phyloP scores from a whole-genome alignment of 2,113 vertebrate species.

The Galemys pyrenaicus region DNA sequence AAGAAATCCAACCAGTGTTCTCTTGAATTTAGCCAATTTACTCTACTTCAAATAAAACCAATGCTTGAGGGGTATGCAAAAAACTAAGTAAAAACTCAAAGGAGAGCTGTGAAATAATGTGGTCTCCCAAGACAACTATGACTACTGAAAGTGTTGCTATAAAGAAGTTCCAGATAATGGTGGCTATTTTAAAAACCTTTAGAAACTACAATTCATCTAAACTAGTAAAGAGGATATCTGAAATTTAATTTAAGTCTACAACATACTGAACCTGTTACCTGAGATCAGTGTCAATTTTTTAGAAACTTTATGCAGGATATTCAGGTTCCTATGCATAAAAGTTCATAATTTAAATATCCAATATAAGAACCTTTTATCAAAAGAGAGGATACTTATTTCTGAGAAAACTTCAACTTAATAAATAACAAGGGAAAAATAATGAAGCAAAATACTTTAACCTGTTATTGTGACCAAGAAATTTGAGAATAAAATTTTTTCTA shows the following conservation, averaged over 20 bases:
- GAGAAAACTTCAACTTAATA: neutral
- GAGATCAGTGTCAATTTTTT: neutral
- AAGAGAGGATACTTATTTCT: neutral
- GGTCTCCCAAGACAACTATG: neutral
- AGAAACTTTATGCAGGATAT: neutral
- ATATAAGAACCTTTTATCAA: neutral
- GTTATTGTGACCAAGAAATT: neutral
- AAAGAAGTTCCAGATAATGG: slow-evolving; percentile 17
- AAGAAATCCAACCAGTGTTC: slow-evolving; percentile 23
- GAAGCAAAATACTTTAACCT: neutral
- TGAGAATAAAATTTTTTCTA: neutral
- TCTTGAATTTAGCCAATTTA: neutral
- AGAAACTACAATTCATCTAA: slow-evolving; percentile 1
- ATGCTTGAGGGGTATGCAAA: neutral
- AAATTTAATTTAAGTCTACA: neutral
- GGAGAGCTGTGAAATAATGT: neutral
- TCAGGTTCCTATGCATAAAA: neutral
- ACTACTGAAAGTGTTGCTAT: neutral
- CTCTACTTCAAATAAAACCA: slow-evolving; percentile 45
- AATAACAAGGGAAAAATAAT: neutral
- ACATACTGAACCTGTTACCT: neutral
- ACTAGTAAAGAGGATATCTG: neutral
- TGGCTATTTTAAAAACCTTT: neutral
- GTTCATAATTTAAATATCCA: neutral
- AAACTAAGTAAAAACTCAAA: neutral